These are phyloP conservation scores for Elymnias hypermnestra DNA, from an alignment of 1,140 invertebrate genomes.

Conservation along the genomic window DNA sequence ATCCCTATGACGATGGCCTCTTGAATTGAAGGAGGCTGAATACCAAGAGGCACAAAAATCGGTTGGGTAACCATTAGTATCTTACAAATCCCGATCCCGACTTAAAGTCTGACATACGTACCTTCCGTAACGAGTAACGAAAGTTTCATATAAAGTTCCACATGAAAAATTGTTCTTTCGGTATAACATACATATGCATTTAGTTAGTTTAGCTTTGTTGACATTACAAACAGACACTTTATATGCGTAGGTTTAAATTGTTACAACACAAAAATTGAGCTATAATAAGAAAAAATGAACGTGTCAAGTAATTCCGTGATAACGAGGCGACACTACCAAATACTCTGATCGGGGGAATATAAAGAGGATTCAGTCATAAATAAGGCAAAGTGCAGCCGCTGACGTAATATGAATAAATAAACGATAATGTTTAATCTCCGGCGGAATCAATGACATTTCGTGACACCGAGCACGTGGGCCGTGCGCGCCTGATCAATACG, in stretches of 20 bases:
- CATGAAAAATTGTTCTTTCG: too few relatives aligned
- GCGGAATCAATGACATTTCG: slow-evolving; percentile 23
- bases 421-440: slow-evolving; percentile 23
- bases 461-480: slow-evolving; percentile 24
- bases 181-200: too few relatives aligned
- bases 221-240: too few relatives aligned
- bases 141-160: too few relatives aligned
- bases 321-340: slow-evolving; percentile 11
- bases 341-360: slow-evolving; percentile 2
- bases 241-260: neutral
- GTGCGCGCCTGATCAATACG: slow-evolving; percentile 9
- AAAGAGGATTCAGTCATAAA: slow-evolving; percentile 15
- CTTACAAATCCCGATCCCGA: too few relatives aligned
- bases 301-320: slow-evolving; percentile 2
- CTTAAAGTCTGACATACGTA: too few relatives aligned
- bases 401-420: slow-evolving; percentile 25
- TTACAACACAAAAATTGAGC: neutral
- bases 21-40: too few relatives aligned
- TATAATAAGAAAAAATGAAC: slow-evolving; percentile 5
- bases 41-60: too few relatives aligned
- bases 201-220: too few relatives aligned
- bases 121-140: too few relatives aligned
- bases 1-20: too few relatives aligned
- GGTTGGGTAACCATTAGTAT: too few relatives aligned
- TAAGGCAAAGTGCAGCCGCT: slow-evolving; percentile 3